These are phyloP conservation scores for honey bee (Apis mellifera) DNA, from an alignment of 1,140 invertebrate species.

Conservation along the genomic window DNA sequence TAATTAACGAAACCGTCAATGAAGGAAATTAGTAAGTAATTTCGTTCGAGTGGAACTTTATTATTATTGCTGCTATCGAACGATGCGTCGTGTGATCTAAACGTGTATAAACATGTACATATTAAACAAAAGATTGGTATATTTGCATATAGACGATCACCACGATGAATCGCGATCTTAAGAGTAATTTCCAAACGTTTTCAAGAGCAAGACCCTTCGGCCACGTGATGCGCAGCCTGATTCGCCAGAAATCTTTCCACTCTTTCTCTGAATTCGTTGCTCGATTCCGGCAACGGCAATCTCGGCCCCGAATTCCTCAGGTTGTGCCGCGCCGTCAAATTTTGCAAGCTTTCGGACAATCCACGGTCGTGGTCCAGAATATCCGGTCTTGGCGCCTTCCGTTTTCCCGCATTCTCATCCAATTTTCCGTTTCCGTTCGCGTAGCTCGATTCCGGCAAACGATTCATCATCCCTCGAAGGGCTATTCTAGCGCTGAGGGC, in stretches of 20 bases:
- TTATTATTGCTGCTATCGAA: background rate
- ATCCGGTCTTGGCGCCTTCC: slow-evolving; percentile 62
- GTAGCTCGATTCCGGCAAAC: slow-evolving; percentile 79
- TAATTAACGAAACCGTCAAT: slow-evolving; percentile 19
- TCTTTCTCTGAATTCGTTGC: slow-evolving; percentile 70
- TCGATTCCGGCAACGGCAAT: slow-evolving; percentile 71
- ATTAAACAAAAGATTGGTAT: background rate
- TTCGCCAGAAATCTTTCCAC: slow-evolving; percentile 73
- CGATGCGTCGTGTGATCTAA: background rate
- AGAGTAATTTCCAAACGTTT: too few species aligned
- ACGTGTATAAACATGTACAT: too few species aligned
- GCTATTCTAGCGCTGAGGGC: slow-evolving; percentile 83
- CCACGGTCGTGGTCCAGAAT: slow-evolving; percentile 69
- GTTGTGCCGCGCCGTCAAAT: slow-evolving; percentile 57
- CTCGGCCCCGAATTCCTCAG: slow-evolving; percentile 55
- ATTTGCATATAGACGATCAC: background rate
- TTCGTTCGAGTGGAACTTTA: background rate
- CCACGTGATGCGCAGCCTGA: slow-evolving; percentile 67
- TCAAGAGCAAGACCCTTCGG: slow-evolving; percentile 50
- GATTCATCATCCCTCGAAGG: slow-evolving; percentile 84
- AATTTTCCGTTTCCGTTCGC: slow-evolving; percentile 17
- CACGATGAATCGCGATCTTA: too few species aligned
- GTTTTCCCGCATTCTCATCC: slow-evolving; percentile 26
- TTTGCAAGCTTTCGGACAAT: slow-evolving; percentile 69
- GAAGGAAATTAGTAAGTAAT: background rate